Base-by-base conservation (phyloP, 2,888 invertebrate species). In the Drosophila kanekoi region DNA sequence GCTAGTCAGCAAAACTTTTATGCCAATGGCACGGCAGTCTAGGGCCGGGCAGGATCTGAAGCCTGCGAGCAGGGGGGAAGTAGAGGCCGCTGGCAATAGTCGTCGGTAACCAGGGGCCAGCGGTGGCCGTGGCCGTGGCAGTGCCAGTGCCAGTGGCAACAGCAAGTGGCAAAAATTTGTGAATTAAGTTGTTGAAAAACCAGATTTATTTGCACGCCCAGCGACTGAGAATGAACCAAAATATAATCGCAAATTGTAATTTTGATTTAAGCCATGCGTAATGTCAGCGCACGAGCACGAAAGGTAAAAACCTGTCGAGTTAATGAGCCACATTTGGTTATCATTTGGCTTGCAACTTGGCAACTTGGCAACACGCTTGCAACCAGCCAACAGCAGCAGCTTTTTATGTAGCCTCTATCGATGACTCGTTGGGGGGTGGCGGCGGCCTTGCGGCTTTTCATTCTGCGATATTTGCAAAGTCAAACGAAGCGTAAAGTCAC, bases 401-500 rank as follows among this genome's bases (percentile, higher is more conserved):
- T 74, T 77, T 79, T 70, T 69, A 60, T 64, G 43, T 62, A 66
- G 62, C 57, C 61, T 65, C 61, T 75, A 88, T 89, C 85, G 85
- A 89, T 80, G 75, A 80, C 62, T 71, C 51, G 58, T 56, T 53
- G n/a, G 20, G 10, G 18, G 0, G 11, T 0, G 9, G 33, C 28
- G 14, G 1, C 23, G 8, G 51, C 52, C 28, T 35, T 60, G 48
- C 20, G 49, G 54, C 48, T 71, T 77, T 71, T 76, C 69, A 86
- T 86, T 87, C 87, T 61, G 80, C 77, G 82, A 82, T 90, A 89
- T 90, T 90, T 90, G 90, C 80, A 81, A 90, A 90, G 83, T 82
- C 89, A 88, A 90, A 90, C 91, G 90, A 91, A 91, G 91, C 90
- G 89, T 90, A 87, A 91, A 90, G 90, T 90, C 89, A 90, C 90